Evolutionary conservation across 2,888 invertebrate species (phyloP).

Genomic region (Noctua fimbriata): DNA sequence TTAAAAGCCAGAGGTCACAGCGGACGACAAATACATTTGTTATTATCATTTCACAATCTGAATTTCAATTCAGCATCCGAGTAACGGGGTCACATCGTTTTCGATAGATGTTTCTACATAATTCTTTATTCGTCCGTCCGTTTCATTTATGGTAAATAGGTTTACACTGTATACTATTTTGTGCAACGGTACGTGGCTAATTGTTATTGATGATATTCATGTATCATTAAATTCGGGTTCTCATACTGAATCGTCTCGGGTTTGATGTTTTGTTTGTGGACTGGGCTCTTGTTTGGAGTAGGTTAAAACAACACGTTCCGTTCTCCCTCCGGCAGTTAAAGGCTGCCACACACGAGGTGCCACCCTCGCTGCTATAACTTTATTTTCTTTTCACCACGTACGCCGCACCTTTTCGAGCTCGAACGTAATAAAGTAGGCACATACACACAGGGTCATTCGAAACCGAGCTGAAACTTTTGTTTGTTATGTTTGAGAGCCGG

Average conservation of each 20-base stretch:
- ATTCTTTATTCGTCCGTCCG: constrained; percentile 76
- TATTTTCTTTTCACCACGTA: constrained; percentile 75
- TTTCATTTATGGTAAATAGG: constrained; percentile 70
- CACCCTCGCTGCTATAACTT: constrained; percentile 72
- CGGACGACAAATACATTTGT: constrained; percentile 85
- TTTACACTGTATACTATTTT: constrained; percentile 65
- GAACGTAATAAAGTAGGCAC: constrained; percentile 69
- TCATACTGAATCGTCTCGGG: constrained; percentile 54
- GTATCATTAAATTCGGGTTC: constrained; percentile 67
- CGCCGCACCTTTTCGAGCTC: constrained; percentile 70
- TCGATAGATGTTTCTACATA: constrained; percentile 83
- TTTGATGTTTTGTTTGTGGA: constrained; percentile 69
- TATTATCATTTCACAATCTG: constrained; percentile 86
- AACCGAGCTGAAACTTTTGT: constrained; percentile 67
- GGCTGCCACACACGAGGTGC: constrained; percentile 76
- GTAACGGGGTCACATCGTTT: constrained; percentile 88
- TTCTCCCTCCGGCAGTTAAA: constrained; percentile 71
- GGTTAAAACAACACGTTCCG: constrained; percentile 76
- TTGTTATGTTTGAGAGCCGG: constrained; percentile 65
- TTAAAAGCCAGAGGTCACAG: constrained; percentile 83
- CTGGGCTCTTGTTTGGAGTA: constrained; percentile 68
- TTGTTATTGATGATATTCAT: constrained; percentile 75
- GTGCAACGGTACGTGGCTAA: constrained; percentile 71
- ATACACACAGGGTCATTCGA: constrained; percentile 65
- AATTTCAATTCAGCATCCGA: constrained; percentile 86